phyloP scores from a whole-genome alignment of 2,888 invertebrate species.

The Lobophora halterata region DNA sequence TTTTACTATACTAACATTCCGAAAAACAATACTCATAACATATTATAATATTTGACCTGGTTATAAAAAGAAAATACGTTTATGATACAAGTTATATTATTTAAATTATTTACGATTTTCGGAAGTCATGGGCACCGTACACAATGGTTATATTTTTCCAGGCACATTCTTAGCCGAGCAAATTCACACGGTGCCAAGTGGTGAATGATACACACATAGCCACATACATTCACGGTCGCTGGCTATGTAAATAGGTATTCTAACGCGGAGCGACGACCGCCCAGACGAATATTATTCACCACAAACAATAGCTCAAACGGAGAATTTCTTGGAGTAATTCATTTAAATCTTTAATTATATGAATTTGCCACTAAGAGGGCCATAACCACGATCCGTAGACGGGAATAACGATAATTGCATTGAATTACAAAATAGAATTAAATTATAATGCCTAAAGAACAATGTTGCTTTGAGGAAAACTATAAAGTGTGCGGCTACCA shows the following conservation, averaged over 20 bases:
- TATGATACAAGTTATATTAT: neutral
- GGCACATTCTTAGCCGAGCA: slow-evolving; percentile 61
- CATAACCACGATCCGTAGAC: slow-evolving; percentile 11
- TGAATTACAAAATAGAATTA: slow-evolving; percentile 19
- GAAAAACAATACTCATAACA: too few relatives aligned
- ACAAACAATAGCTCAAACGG: slow-evolving; percentile 39
- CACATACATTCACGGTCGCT: slow-evolving; percentile 74
- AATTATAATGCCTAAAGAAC: slow-evolving; percentile 17
- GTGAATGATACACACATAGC: slow-evolving; percentile 55
- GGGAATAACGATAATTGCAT: slow-evolving; percentile 24
- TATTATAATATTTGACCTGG: too few relatives aligned
- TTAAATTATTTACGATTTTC: slow-evolving; percentile 16
- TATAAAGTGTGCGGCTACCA: slow-evolving; percentile 11
- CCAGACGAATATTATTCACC: slow-evolving; percentile 47
- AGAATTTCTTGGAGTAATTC: slow-evolving; percentile 32
- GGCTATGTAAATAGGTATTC: slow-evolving; percentile 72
- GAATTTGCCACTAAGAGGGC: slow-evolving; percentile 14
- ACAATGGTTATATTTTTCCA: slow-evolving; percentile 59
- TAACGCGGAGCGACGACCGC: slow-evolving; percentile 44
- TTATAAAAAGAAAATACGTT: too few relatives aligned
- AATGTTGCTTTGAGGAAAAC: slow-evolving; percentile 18
- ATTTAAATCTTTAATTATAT: slow-evolving; percentile 30
- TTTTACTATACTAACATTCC: too few relatives aligned
- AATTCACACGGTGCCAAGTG: slow-evolving; percentile 66
- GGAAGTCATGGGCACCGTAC: slow-evolving; percentile 49